Base-by-base conservation (phyloP, 92 coral and sea anemone genomes). In the Virgularia gustaviana region DNA sequence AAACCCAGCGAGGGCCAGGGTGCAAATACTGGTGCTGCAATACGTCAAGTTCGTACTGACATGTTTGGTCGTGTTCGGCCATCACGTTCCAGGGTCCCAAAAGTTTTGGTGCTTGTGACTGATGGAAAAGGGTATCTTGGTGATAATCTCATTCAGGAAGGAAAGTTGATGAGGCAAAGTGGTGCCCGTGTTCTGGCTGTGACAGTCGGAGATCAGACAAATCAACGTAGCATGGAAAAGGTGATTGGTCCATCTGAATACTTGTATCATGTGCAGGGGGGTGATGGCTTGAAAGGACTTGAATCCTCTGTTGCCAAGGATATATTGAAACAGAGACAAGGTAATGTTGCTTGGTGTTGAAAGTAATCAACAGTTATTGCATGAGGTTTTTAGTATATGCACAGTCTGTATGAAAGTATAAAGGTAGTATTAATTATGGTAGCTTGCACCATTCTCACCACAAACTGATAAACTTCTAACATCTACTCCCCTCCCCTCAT, bases 71-170 rank as follows among this genome's bases (percentile, higher is more conserved):
- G 24, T 6, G 57, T 16, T 27, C 24, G 58, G 24, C 29, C 6
- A 43, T 29, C 58, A 24, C 75, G 75, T 20, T 3, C 30, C 55
- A 61, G 75, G 15, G 75, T 68, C 33, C 60, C 45, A n/a, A 80
- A 73, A 38, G 77, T 80, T 31, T 62, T 31, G 9, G 72, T 80
- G 30, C 45, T 80, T 57, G 54, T 79, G 28, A 79, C 77, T 15
- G 76, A 74, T 31, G 83, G 78, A 0, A 71, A 33, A 23, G 64
- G 25, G 35, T 59, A 65, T 5, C 34, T 38, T 28, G 73, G 75
- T 31, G 79, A 76, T 52, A 56, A 57, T n/a, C 42, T 71, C 31
- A 29, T 63, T 24, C 34, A 24, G 27, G 70, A 53, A 23, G 79
- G 79, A 22, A 44, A 38, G 18, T 51, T 49, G 28, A 30, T 68